Evolutionary conservation across 1,140 invertebrate species (phyloP).

Genomic region (Drosophila arawakana): DNA sequence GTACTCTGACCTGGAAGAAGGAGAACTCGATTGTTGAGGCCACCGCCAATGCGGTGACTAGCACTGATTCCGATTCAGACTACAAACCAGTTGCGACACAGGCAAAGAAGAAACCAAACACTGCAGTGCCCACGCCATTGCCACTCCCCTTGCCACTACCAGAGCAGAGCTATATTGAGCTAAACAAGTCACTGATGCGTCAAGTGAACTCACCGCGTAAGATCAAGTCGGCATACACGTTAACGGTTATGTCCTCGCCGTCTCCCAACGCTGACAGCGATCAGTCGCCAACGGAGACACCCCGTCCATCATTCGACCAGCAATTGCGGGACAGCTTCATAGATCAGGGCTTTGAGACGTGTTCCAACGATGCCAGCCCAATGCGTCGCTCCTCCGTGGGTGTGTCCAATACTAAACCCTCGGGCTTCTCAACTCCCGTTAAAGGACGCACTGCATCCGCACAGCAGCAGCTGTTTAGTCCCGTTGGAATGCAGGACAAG

Average conservation of each 20-base stretch:
- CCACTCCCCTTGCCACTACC: slow-evolving; percentile 3
- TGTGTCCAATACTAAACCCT: slow-evolving; percentile 33
- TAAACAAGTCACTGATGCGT: slow-evolving; percentile 68
- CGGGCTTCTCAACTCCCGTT: slow-evolving; percentile 69
- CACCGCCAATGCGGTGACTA: slow-evolving; percentile 59
- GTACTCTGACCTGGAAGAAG: slow-evolving; percentile 78
- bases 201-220: slow-evolving; percentile 71
- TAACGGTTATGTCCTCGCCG: slow-evolving; percentile 71
- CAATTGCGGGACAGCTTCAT: slow-evolving; percentile 66
- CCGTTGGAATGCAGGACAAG: slow-evolving; percentile 56
- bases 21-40: slow-evolving; percentile 75
- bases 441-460: slow-evolving; percentile 43
- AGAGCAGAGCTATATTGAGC: slow-evolving; percentile 66
- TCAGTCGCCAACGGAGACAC: slow-evolving; percentile 55
- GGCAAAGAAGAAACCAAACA: slow-evolving; percentile 53
- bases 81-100: slow-evolving; percentile 34
- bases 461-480: slow-evolving; percentile 66
- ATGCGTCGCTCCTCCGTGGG: slow-evolving; percentile 41
- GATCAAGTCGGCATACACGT: slow-evolving; percentile 71
- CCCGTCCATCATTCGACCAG: slow-evolving; percentile 53
- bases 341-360: slow-evolving; percentile 79
- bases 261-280: slow-evolving; percentile 74
- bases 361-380: slow-evolving; percentile 75
- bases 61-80: slow-evolving; percentile 74
- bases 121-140: background rate